Base-by-base conservation (phyloP, 1,140 invertebrate species). In the Drosophila kohkoa region DNA sequence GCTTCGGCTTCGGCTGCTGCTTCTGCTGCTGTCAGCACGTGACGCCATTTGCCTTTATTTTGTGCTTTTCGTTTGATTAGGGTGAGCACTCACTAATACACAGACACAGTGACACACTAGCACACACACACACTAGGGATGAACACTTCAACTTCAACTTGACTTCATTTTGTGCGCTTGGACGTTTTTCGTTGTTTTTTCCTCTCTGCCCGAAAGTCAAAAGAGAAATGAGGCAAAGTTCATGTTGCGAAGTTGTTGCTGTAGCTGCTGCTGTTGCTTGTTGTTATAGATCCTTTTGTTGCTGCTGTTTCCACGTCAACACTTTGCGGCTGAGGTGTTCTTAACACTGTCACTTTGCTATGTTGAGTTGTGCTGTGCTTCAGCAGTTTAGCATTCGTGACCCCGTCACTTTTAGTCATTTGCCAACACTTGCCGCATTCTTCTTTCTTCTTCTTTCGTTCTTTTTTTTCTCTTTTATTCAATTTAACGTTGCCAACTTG, bases 271-370 rank as follows among this genome's bases (percentile, higher is more conserved):
- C 15, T 45, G 7, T 38, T 38, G n/a, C 46, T 52, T 67, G 28
- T 70, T 58, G 13, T 49, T 71, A 63, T 57, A 68, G 6, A 20
- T 54, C 49, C 15, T 45, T 2, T 38, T 38, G n/a, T 16, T 48
- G 46, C 46, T 67, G 48, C 41, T 59, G n/a, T 54, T 35, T 48
- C 13, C n/a, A 41, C 25, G 10, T 41, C 32, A 20, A 41, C 59
- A 51, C 68, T 64, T 67, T 38, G 20, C 13, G 74, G 32, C 55
- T 35, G 43, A 41, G 30, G 11, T 7, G 6, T 55, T 35, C 49
- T 60, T 57, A 43, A 65, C 28, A 51, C 51, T 58, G 45, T 59
- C 38, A 62, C 45, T 75, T 52, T 79, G 20, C 20, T 25, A 25
- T 25, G 20, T 25, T 4, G 20, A 25, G 20, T 25, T 25, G 6